Percentiles rank a stretch among this genome's conserved stretches.
Evolutionary conservation across 2,888 invertebrate species (phyloP).

Genomic region (Theretra japonica): DNA sequence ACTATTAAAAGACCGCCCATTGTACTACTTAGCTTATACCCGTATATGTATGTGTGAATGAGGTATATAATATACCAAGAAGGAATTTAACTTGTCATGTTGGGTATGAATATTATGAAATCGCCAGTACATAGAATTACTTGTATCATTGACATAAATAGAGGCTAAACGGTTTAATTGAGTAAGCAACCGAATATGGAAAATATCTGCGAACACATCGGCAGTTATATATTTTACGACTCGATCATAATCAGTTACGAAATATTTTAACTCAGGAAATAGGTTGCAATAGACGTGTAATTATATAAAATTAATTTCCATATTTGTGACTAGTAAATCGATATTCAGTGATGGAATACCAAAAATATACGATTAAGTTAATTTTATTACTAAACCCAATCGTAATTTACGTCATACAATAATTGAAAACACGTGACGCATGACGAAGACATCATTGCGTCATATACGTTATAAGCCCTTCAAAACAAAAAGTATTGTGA

Average conservation of each 20-base stretch:
- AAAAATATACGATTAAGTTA: background rate
- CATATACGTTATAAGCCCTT: background rate
- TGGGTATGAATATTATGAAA: background rate
- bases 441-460: background rate
- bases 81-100: background rate
- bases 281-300: background rate
- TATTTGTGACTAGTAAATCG: background rate
- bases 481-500: no score
- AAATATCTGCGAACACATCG: background rate
- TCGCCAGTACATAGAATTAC: background rate
- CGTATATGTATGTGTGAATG: no score
- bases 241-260: background rate
- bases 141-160: background rate
- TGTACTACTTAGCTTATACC: no score
- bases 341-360: background rate
- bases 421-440: background rate
- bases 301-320: background rate
- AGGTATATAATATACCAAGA: background rate
- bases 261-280: background rate
- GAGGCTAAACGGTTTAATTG: conserved; percentile 1
- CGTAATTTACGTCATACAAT: background rate
- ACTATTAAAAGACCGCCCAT: no score
- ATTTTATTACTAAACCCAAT: background rate
- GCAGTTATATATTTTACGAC: background rate
- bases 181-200: conserved; percentile 6